Conservation (phyloP, 1,140 invertebrate genomes). For the Heliconius melpomene region DNA sequence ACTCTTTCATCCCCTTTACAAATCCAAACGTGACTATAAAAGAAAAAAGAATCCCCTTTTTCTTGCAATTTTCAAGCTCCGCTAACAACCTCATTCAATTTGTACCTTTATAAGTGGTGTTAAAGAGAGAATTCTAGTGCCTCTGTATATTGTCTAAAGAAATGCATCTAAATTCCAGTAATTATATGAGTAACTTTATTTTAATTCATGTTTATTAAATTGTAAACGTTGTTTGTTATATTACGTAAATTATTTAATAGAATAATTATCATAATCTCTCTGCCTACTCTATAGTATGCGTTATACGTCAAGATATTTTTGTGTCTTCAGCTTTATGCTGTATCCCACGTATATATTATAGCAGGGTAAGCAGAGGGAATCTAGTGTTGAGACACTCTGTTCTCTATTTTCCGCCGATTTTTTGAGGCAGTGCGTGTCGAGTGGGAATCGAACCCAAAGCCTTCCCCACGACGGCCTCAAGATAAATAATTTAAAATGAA, state of each 20-base stretch:
- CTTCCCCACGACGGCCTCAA: too few species aligned
- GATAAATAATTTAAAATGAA: background rate
- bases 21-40: conserved; percentile 17
- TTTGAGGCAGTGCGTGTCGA: too few species aligned
- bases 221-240: background rate
- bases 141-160: background rate
- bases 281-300: background rate
- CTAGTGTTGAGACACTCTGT: too few species aligned
- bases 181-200: background rate
- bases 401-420: too few species aligned
- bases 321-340: too few species aligned
- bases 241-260: too few species aligned
- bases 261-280: background rate
- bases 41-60: background rate
- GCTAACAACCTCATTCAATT: conserved; percentile 22
- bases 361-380: too few species aligned
- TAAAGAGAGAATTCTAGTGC: background rate
- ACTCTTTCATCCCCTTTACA: background rate
- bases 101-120: conserved; percentile 10
- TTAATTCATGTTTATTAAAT: background rate
- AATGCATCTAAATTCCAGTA: background rate
- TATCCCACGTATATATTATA: too few species aligned
- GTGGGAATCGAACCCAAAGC: too few species aligned
- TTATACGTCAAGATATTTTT: background rate
- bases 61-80: conserved; percentile 16